Conservation (phyloP, 2,888 invertebrate genomes). For the Caenorhabditis plicata region DNA sequence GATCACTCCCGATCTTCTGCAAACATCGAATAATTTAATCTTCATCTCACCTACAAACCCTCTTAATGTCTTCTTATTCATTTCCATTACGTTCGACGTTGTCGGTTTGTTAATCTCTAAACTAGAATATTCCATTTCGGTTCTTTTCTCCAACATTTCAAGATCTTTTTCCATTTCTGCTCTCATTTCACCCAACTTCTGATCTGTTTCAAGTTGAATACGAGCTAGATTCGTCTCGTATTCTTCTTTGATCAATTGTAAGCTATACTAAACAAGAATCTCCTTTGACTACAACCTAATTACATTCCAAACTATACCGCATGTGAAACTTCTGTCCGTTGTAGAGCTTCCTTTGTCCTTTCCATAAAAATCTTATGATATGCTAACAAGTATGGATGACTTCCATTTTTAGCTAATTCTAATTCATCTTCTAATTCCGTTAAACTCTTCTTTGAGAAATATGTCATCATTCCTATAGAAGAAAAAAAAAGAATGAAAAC, state of each 20-base stretch:
- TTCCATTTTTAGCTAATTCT: background rate
- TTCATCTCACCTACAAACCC: slow-evolving; percentile 1
- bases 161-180: slow-evolving; percentile 1
- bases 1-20: slow-evolving; percentile 6
- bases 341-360: slow-evolving; percentile 3
- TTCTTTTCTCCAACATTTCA: background rate
- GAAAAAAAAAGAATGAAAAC: too few relatives aligned
- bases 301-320: too few relatives aligned
- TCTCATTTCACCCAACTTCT: background rate
- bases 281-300: too few relatives aligned
- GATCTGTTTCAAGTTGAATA: background rate
- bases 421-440: background rate
- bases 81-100: slow-evolving; percentile 3
- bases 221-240: too few relatives aligned
- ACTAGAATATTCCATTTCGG: slow-evolving; percentile 4
- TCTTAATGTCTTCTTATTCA: slow-evolving; percentile 20
- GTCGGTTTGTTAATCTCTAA: slow-evolving; percentile 15
- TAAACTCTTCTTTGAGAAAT: background rate
- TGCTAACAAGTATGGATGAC: background rate
- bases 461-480: background rate
- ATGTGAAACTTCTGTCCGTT: too few relatives aligned
- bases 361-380: background rate
- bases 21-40: background rate
- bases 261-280: too few relatives aligned
- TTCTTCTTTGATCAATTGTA: background rate